Percentiles rank a stretch among this genome's conserved stretches.
phyloP scores from a whole-genome alignment of 2,113 vertebrate genomes.

The Apus apus region DNA sequence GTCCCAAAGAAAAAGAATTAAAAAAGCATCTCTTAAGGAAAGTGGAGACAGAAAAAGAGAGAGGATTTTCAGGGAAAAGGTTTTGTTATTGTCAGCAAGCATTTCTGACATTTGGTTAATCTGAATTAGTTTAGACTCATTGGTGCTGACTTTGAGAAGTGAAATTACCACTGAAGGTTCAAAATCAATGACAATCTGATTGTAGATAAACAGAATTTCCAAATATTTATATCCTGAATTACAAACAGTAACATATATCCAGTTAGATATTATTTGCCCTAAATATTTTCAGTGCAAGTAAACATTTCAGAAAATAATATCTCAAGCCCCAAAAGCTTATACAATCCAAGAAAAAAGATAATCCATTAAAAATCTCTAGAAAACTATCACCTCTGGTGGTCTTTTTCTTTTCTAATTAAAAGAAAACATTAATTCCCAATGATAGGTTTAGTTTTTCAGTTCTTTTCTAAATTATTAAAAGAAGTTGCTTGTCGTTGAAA shows the following conservation, averaged over 20 bases:
- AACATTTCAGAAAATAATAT: background rate
- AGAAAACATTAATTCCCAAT: background rate
- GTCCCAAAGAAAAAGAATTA: background rate
- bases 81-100: background rate
- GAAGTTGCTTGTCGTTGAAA: background rate
- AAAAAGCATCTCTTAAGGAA: background rate
- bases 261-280: background rate
- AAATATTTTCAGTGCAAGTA: background rate
- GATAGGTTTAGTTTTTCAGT: background rate
- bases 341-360: background rate
- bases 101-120: background rate
- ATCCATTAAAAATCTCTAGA: background rate
- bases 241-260: background rate
- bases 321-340: background rate
- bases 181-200: background rate
- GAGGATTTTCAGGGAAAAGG: accelerated
- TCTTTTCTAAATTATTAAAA: background rate
- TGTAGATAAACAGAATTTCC: background rate
- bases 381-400: background rate
- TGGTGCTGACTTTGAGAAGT: background rate
- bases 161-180: background rate
- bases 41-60: background rate
- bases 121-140: background rate
- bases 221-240: background rate
- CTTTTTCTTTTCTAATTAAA: background rate